These are phyloP conservation scores for Anguilla anguilla DNA, from an alignment of 2,797 vertebrate genomes.

Conservation along the genomic window DNA sequence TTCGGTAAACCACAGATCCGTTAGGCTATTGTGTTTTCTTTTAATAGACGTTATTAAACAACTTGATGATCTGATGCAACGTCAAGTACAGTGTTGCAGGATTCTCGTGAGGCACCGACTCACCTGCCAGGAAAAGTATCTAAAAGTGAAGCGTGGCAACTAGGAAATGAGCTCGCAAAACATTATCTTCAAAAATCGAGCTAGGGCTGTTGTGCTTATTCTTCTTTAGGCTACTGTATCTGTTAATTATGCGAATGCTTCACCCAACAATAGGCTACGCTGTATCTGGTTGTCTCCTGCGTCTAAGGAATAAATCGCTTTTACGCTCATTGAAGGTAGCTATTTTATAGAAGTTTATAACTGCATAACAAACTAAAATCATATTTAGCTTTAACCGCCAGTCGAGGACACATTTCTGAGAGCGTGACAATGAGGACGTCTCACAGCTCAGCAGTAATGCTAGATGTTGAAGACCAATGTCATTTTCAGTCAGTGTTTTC, in stretches of 20 bases:
- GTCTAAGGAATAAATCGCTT: neutral
- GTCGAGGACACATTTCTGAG: too few relatives aligned
- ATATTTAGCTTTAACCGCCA: neutral
- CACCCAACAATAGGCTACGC: too few relatives aligned
- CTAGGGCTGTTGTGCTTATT: neutral
- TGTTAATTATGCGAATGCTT: neutral
- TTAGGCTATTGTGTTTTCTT: neutral
- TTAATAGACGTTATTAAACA: conserved; percentile 4
- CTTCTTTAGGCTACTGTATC: neutral
- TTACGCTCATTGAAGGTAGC: neutral
- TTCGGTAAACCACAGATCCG: neutral
- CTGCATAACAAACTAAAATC: neutral
- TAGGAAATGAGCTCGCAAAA: neutral
- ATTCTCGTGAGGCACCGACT: neutral
- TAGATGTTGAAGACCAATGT: neutral
- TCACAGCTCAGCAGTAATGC: neutral
- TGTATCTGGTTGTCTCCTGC: neutral
- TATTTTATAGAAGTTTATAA: neutral
- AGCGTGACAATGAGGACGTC: too few relatives aligned
- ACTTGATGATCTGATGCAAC: conserved; percentile 2
- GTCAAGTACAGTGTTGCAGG: neutral
- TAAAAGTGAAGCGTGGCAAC: neutral
- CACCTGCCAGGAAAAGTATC: neutral
- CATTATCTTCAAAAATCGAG: neutral
- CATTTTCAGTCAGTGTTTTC: neutral